Conservation (phyloP, 2,888 invertebrate species). For the Frankliniella fusca region DNA sequence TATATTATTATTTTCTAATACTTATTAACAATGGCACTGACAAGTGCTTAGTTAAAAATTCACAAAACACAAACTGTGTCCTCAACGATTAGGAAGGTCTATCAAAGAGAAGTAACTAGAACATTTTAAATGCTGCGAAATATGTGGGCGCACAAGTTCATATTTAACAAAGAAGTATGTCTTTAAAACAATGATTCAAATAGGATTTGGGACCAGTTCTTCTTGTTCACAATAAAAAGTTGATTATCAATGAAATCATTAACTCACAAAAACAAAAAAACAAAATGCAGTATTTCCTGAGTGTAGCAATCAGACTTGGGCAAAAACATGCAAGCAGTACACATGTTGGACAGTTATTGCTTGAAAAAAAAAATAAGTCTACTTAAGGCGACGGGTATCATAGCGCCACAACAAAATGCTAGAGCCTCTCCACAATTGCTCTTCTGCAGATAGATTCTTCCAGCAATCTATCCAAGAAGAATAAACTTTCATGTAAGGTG, state of each 20-base stretch:
- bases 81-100: too few species aligned
- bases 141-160: too few species aligned
- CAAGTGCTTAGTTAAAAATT: too few species aligned
- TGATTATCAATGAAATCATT: not conserved
- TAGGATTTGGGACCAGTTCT: too few species aligned
- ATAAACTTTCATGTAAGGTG: not conserved
- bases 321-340: not conserved
- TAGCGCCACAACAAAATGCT: constrained; percentile 2
- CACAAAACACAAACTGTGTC: too few species aligned
- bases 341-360: not conserved
- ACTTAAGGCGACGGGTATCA: not conserved
- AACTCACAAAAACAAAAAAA: not conserved
- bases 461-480: constrained; percentile 6
- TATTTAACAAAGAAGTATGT: too few species aligned
- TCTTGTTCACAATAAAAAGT: too few species aligned
- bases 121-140: too few species aligned
- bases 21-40: too few species aligned
- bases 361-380: not conserved
- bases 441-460: not conserved
- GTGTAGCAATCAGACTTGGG: not conserved
- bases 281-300: constrained; percentile 12
- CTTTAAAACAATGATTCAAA: too few species aligned
- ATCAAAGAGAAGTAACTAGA: too few species aligned
- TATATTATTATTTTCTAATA: too few species aligned
- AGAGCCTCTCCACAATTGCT: not conserved